Evolutionary conservation across 2,888 invertebrate genomes (phyloP).

Genomic region (Chironomus tentans): DNA sequence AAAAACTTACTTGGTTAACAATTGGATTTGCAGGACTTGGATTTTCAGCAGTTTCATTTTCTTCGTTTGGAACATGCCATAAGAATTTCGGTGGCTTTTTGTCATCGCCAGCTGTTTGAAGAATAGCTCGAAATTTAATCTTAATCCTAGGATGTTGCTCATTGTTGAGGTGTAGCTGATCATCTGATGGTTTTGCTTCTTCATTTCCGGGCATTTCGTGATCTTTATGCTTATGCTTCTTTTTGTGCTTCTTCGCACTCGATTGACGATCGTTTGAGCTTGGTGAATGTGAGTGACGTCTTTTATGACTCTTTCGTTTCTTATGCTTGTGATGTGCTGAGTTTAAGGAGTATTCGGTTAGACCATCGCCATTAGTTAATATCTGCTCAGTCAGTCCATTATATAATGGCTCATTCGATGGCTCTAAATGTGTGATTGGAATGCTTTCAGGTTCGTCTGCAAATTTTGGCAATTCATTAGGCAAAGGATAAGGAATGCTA

Average conservation of each 20-base stretch:
- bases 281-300: constrained; percentile 54
- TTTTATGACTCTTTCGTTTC: constrained; percentile 65
- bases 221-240: constrained; percentile 72
- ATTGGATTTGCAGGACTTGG: background rate
- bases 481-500: constrained; percentile 15
- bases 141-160: constrained; percentile 60
- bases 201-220: constrained; percentile 45
- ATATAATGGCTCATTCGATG: background rate
- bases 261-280: constrained; percentile 46
- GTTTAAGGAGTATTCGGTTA: background rate
- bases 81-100: background rate
- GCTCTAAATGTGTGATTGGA: background rate
- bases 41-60: background rate
- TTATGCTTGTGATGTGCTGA: constrained; percentile 46
- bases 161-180: constrained; percentile 42
- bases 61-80: background rate
- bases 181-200: background rate
- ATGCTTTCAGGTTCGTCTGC: background rate
- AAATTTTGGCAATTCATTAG: background rate
- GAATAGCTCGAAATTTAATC: constrained; percentile 52
- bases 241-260: constrained; percentile 65
- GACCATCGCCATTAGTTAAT: constrained; percentile 6
- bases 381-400: background rate
- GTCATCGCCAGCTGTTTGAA: background rate
- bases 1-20: background rate